Evolutionary conservation across 2,113 vertebrate species (phyloP).

Genomic region (Australoheros scitulus): DNA sequence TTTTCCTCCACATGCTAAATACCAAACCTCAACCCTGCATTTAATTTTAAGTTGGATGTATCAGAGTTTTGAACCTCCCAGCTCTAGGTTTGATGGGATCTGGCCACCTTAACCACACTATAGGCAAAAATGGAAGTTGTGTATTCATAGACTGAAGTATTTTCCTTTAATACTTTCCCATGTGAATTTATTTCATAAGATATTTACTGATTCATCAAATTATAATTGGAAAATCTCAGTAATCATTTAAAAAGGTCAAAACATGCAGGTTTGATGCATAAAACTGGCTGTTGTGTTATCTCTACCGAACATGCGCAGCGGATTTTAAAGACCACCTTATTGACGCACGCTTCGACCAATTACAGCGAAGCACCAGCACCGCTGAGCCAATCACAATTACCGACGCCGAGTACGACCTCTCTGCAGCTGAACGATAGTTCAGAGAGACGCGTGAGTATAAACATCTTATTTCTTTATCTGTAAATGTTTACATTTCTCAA

Average conservation of each 20-base stretch:
- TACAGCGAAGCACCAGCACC: background rate
- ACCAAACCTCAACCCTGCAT: background rate
- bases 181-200: background rate
- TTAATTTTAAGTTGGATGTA: background rate
- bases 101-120: background rate
- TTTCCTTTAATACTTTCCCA: background rate
- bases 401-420: background rate
- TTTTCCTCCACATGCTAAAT: background rate
- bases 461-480: background rate
- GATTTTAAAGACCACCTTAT: background rate
- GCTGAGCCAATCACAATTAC: conserved; percentile 40
- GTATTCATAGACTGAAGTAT: background rate
- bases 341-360: conserved; percentile 53
- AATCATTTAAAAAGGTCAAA: background rate
- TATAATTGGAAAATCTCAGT: background rate
- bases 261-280: background rate
- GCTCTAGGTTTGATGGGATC: background rate
- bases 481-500: background rate
- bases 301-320: conserved; percentile 51
- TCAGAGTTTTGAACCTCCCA: background rate
- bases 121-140: background rate
- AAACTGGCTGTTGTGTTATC: conserved; percentile 2
- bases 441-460: conserved; percentile 59
- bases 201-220: background rate
- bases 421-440: conserved; percentile 9